phyloP scores from a whole-genome alignment of 2,113 vertebrate genomes.

The Trogon surrucura region DNA sequence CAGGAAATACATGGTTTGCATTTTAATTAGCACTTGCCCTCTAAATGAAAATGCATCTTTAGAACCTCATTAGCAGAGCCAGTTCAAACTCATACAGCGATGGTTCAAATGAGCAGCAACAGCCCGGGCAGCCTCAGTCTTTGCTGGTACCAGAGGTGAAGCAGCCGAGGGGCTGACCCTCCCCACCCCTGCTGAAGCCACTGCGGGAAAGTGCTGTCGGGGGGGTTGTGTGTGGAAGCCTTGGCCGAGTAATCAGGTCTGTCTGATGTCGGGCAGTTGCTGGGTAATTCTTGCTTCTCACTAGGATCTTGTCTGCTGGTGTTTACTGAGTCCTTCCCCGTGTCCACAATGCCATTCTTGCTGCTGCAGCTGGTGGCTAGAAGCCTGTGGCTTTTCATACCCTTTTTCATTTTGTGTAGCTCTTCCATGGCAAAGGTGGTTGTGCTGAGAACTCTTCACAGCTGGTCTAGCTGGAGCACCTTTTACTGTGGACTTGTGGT shows the following conservation, averaged over 20 bases:
- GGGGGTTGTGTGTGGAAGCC: not conserved
- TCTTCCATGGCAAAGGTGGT: not conserved
- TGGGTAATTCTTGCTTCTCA: not conserved
- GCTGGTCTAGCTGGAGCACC: not conserved
- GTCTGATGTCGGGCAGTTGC: not conserved
- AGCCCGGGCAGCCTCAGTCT: not conserved
- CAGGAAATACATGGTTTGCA: not conserved
- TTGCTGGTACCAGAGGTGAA: not conserved
- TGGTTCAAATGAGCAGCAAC: not conserved
- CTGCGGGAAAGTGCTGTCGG: not conserved
- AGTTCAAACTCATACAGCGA: fast-evolving
- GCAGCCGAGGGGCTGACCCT: not conserved
- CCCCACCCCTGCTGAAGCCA: not conserved
- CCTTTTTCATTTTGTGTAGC: not conserved
- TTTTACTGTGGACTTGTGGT: not conserved
- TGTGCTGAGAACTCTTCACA: not conserved
- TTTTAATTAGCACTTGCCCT: not conserved
- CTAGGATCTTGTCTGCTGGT: not conserved
- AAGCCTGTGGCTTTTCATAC: not conserved
- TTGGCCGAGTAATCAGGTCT: not conserved
- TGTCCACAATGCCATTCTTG: too few species aligned
- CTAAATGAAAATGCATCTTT: not conserved
- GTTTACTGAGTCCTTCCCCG: not conserved
- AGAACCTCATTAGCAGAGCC: not conserved
- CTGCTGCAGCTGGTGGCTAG: not conserved